Conservation (phyloP, 2,113 vertebrate species). For the Emydocephalus ijimae region DNA sequence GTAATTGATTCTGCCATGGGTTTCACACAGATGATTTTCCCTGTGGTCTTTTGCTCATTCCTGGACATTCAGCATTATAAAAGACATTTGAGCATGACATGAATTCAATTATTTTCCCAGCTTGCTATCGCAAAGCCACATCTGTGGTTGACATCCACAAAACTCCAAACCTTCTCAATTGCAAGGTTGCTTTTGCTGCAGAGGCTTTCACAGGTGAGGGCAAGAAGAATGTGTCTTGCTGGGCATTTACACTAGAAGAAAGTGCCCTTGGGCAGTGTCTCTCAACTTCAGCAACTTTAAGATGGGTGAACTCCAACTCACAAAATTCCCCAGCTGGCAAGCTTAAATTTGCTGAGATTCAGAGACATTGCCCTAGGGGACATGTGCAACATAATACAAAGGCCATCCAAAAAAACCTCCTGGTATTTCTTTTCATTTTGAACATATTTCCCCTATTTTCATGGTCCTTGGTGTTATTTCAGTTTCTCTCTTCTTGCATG, state of each 20-base stretch:
- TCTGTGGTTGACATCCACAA: background rate
- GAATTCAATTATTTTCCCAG: accelerated
- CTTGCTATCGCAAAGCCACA: background rate
- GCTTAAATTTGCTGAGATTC: background rate
- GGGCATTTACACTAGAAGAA: background rate
- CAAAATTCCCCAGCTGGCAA: background rate
- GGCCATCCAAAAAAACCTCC: background rate
- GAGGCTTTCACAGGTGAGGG: background rate
- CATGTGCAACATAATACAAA: background rate
- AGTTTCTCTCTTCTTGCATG: background rate
- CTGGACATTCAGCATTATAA: accelerated
- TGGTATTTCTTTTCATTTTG: background rate
- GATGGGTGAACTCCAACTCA: background rate
- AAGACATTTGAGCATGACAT: accelerated
- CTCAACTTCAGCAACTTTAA: background rate
- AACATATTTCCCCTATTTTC: background rate
- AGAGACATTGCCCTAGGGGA: background rate
- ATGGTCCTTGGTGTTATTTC: background rate
- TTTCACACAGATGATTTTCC: background rate
- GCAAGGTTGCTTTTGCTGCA: background rate
- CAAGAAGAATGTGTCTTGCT: background rate
- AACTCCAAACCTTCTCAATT: background rate
- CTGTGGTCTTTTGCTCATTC: accelerated
- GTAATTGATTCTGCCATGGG: background rate
- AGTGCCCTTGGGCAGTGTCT: background rate